Percentiles rank a stretch among this genome's conserved stretches.
phyloP scores from a whole-genome alignment of 1,140 invertebrate species.

The Drosophila elegans region DNA sequence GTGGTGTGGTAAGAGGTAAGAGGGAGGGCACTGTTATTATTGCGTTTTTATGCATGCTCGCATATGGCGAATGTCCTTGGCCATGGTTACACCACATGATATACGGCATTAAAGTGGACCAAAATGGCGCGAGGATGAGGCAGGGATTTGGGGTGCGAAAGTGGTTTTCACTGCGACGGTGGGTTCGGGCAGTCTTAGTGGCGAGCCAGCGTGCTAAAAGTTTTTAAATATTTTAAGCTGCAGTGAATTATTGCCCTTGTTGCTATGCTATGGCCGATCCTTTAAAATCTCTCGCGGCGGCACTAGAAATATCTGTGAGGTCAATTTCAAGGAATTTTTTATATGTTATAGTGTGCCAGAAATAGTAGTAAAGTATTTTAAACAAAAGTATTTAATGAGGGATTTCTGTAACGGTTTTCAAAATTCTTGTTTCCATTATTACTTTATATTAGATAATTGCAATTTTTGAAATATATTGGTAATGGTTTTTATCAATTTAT shows the following conservation, averaged over 20 bases:
- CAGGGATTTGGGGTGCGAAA: slow-evolving; percentile 51
- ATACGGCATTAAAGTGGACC: slow-evolving; percentile 71
- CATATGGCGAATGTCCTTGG: slow-evolving; percentile 82
- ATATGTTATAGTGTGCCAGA: background rate
- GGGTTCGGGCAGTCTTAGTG: slow-evolving; percentile 27
- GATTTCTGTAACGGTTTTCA: too few species aligned
- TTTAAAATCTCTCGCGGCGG: background rate
- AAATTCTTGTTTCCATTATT: too few species aligned
- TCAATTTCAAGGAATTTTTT: slow-evolving; percentile 31
- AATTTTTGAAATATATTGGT: too few species aligned
- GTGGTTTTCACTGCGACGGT: slow-evolving; percentile 34
- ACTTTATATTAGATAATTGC: too few species aligned
- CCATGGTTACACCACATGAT: slow-evolving; percentile 74
- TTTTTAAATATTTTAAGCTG: slow-evolving; percentile 78
- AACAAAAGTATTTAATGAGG: too few species aligned
- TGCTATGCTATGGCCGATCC: slow-evolving; percentile 16
- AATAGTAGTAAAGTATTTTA: too few species aligned
- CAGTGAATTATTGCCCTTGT: slow-evolving; percentile 65
- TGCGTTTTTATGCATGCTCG: slow-evolving; percentile 80
- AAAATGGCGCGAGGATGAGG: slow-evolving; percentile 17
- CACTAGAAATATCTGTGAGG: slow-evolving; percentile 12
- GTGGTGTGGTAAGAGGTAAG: slow-evolving; percentile 10
- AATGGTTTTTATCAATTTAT: too few species aligned
- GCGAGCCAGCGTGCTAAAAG: slow-evolving; percentile 53
- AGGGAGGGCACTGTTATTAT: slow-evolving; percentile 72